Percentiles rank a stretch among this genome's conserved stretches.
Conservation (phyloP, 2,797 vertebrate genomes). For the Setipinna tenuifilis region DNA sequence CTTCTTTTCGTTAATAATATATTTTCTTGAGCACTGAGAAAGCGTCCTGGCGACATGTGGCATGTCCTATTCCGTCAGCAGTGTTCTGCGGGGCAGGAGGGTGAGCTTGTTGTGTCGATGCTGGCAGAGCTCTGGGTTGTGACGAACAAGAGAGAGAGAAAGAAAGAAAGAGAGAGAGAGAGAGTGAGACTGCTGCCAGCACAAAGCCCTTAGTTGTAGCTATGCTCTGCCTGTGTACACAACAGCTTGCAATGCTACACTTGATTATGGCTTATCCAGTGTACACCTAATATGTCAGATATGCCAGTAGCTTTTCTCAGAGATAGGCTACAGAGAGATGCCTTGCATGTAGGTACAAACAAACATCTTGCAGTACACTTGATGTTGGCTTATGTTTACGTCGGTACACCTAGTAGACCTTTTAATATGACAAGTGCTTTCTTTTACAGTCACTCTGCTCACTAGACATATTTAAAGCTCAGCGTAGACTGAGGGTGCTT, state of each 20-base stretch:
- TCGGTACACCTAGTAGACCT: too few species aligned
- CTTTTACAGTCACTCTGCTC: too few species aligned
- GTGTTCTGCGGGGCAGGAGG: background rate
- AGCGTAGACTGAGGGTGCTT: too few species aligned
- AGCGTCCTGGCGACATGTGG: background rate
- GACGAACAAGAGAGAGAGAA: background rate
- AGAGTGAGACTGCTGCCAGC: background rate
- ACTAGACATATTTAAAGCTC: too few species aligned
- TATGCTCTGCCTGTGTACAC: background rate
- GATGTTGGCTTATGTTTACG: background rate
- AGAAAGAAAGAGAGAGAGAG: background rate
- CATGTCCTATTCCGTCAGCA: slow-evolving; percentile 7
- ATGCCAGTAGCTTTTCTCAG: too few species aligned
- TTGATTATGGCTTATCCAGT: background rate
- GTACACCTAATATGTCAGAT: too few species aligned
- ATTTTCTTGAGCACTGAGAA: background rate
- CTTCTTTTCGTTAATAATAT: too few species aligned
- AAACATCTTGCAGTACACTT: background rate
- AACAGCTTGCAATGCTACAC: background rate
- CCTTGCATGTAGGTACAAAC: too few species aligned
- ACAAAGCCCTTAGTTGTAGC: background rate
- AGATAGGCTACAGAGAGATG: too few species aligned
- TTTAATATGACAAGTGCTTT: too few species aligned
- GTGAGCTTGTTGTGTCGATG: background rate
- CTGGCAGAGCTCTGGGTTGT: background rate